Evolutionary conservation across 2,113 vertebrate genomes (phyloP).

Genomic region (Amphiprion percula): DNA sequence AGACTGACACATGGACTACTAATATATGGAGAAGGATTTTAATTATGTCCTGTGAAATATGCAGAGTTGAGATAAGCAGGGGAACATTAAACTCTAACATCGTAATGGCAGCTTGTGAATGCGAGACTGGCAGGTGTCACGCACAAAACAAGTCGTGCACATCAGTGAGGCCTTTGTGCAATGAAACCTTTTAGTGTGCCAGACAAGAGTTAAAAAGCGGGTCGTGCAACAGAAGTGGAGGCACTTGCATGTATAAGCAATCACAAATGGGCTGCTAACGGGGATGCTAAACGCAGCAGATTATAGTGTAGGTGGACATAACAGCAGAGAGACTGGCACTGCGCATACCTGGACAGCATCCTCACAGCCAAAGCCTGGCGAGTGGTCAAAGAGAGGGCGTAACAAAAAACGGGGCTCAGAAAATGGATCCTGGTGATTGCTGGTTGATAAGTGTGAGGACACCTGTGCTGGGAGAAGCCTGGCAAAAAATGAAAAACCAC

Average conservation of each 20-base stretch:
- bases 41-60: background rate
- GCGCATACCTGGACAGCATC: background rate
- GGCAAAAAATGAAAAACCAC: background rate
- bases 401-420: slow-evolving; percentile 13
- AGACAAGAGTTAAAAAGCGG: slow-evolving; percentile 8
- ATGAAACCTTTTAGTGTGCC: slow-evolving; percentile 15
- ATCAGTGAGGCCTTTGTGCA: background rate
- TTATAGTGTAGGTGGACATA: slow-evolving; percentile 13
- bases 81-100: too few relatives aligned
- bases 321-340: slow-evolving; percentile 6
- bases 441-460: background rate
- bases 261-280: slow-evolving; percentile 36
- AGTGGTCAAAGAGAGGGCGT: background rate
- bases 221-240: slow-evolving; percentile 7
- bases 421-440: slow-evolving; percentile 9
- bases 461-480: slow-evolving; percentile 12
- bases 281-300: slow-evolving; percentile 33
- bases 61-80: background rate
- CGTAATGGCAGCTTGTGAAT: too few relatives aligned
- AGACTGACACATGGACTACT: background rate
- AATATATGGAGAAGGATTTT: background rate
- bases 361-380: background rate
- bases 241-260: slow-evolving; percentile 31
- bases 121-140: background rate
- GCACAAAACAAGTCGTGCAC: background rate